Evolutionary conservation across 2,113 vertebrate genomes (phyloP), one percentile per base, ranked within the genome.

Genomic region (Zosterops pallidus): DNA sequence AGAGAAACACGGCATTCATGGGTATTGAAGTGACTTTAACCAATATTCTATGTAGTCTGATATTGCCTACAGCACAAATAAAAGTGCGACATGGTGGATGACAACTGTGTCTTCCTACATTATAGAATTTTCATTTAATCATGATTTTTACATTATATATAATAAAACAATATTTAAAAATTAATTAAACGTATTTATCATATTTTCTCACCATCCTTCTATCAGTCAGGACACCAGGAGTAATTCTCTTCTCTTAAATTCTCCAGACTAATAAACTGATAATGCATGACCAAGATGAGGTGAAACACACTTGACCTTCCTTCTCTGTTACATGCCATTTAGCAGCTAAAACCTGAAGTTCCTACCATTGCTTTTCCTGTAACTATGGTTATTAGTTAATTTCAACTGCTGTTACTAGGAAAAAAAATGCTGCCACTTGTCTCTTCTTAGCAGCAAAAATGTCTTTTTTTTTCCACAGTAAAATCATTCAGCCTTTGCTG

Each of bases 381-480:
- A 90, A 62, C 77, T 81, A 35, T 68, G 49, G 60, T 80, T 91
- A 69, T 92, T 94, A 75, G 52, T 74, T 85, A 87, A 85, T 65
- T 82, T 94, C 57, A 90, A n/a, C 44, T 56, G 22, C 69, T 82
- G 89, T 85, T 89, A 60, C 19, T 60, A 56, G 39, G 33, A 8
- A 57, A 63, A 70, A 67, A 86, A 44, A 29, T 37, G 13, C 31
- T 96, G 19, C 47, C 65, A 49, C 42, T 65, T 49, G 50, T 83
- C 28, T 77, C 53, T 75, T 79, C 72, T 62, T 72, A 88, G 59
- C 55, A 92, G 59, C 33, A 91, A 87, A 92, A 79, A 33, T 41
- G 13, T 85, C 5, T 71, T 84, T 49, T 49, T 57, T 64, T 72
- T 23, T 3, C 24, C 23, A 29, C 14, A 55, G 28, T 56, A 63